phyloP scores from a whole-genome alignment of 1,140 invertebrate genomes.

The Trissolcus basalis region DNA sequence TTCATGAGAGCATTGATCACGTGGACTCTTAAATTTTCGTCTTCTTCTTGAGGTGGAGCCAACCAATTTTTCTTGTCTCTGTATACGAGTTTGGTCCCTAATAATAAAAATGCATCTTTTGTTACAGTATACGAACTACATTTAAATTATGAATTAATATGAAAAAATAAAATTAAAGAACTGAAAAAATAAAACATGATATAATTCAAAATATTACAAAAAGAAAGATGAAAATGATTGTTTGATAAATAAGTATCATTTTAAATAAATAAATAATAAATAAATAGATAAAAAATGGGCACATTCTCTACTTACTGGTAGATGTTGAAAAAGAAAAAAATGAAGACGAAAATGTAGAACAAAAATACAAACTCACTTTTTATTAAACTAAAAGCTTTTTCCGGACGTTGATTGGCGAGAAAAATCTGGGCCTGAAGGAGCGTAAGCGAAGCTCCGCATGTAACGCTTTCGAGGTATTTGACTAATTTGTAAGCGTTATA shows the following conservation, averaged over 20 bases:
- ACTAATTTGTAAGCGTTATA: slow-evolving; percentile 34
- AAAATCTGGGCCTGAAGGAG: slow-evolving; percentile 27
- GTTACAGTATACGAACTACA: neutral
- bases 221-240: too few species aligned
- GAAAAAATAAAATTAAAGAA: too few species aligned
- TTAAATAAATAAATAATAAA: too few species aligned
- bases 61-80: slow-evolving; percentile 9
- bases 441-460: slow-evolving; percentile 16
- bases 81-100: slow-evolving; percentile 16
- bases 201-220: too few species aligned
- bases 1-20: slow-evolving; percentile 6
- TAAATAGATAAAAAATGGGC: slow-evolving; percentile 2
- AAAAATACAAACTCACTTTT: slow-evolving; percentile 31
- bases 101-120: neutral
- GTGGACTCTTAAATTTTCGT: slow-evolving; percentile 1
- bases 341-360: neutral
- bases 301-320: slow-evolving; percentile 15
- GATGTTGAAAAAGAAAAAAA: slow-evolving; percentile 9
- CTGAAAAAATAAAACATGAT: too few species aligned
- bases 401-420: slow-evolving; percentile 27
- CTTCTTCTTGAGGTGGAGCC: neutral
- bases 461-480: slow-evolving; percentile 35
- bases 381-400: slow-evolving; percentile 37
- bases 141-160: too few species aligned
- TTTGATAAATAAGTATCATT: too few species aligned